Conservation (phyloP, 2,113 vertebrate genomes). For the Phalacrocorax carbo region DNA sequence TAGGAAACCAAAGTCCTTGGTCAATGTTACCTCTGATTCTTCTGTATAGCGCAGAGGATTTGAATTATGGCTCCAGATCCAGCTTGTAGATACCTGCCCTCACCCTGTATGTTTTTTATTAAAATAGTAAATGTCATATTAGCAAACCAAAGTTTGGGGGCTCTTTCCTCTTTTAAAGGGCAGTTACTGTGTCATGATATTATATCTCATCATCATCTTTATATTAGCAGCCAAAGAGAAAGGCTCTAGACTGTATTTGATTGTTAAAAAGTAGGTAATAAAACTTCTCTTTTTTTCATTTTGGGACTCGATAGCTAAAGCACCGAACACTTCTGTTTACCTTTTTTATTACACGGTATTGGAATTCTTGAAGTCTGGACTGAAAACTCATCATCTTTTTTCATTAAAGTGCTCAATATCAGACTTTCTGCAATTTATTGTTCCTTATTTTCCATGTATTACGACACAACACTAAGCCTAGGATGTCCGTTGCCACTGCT, state of each 20-base stretch:
- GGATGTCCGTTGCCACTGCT: background rate
- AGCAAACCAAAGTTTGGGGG: background rate
- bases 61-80: background rate
- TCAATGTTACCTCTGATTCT: background rate
- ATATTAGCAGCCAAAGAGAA: background rate
- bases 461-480: constrained; percentile 57
- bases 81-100: background rate
- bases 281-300: constrained; percentile 5
- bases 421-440: background rate
- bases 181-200: background rate
- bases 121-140: background rate
- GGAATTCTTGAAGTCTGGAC: constrained; percentile 12
- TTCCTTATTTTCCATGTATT: constrained; percentile 14
- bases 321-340: constrained; percentile 22
- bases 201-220: background rate
- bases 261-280: background rate
- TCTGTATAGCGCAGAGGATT: background rate
- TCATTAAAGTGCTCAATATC: constrained; percentile 23
- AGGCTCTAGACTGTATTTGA: background rate
- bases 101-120: background rate
- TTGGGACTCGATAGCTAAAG: background rate
- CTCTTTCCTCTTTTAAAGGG: background rate
- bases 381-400: constrained; percentile 22
- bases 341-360: background rate
- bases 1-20: background rate